Base-by-base conservation (phyloP, 2,113 vertebrate genomes). In the Apteryx owenii region DNA sequence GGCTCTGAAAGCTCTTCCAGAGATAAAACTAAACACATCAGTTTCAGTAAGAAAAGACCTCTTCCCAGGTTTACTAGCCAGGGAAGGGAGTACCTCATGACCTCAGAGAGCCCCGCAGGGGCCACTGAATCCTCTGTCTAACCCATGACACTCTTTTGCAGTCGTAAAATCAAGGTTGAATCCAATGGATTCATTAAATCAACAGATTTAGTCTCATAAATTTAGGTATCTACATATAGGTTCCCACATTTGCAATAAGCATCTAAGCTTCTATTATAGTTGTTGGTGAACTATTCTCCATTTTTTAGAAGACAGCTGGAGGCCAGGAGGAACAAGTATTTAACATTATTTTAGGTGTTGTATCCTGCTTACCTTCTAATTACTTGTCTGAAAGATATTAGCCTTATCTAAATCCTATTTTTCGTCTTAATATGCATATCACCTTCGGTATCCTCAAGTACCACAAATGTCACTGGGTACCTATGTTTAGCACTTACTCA, bases 161-260 rank as follows among this genome's bases (percentile, higher is more conserved):
- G 11, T 60, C 75, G 29, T 12, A 88, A 82, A 90, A 88, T 76
- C n/a, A 60, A 42, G 23, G 51, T 77, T 11, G 69, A 77, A 91
- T 88, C 56, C 70, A 76, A 7, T 16, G 6, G 15, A 46, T 46
- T 46, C 44, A 16, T 46, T 46, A 46, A 46, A 46, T 46, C 9
- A 26, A 42, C 3, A 10, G 21, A 58, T 84, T 96, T 50, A 79
- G 68, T 82, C 16, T 56, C 22, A 0, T 18, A 79, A 56, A 5
- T 88, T 46, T 71, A 9, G 5, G 0, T 31, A 6, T 38, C 58
- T 31, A 17, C 1, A 0, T 3, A 1, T 28, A 56, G 85, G 14
- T 64, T 76, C 38, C 31, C 6, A 76, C 2, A 10, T 60, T 12
- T 36, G 2, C 18, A 8, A 1, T 40, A 82, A 9, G 9, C 21